Evolutionary conservation across 1,140 invertebrate species (phyloP), one percentile per base, ranked within the genome.

Genomic region (Chironomus striatipennis): DNA sequence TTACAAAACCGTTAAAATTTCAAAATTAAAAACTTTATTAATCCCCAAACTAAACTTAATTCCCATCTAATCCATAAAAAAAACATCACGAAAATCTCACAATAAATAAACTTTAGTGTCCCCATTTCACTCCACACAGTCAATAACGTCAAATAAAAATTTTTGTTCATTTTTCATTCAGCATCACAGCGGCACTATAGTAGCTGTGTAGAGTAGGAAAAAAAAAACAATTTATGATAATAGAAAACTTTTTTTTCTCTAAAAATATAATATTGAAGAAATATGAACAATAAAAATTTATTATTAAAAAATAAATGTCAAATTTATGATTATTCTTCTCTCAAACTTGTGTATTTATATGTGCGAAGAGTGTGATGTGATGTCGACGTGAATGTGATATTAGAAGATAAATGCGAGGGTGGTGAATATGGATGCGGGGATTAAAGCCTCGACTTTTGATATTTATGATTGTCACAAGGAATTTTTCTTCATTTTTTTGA

Each of bases 291-390:
- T 70, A 70, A 70, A 70, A 70, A 70, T 70, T 73, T 73, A 73
- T 73, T 73, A 42, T 42, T 73, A 73, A 73, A 73, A 73, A 73
- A 73, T 73, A 73, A 73, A 73, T 73, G 73, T 73, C 24, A 73
- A 73, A 73, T 73, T 73, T 73, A 43, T 73, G n/a, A 73, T 42
- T 42, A 73, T 43, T 73, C 34, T 5, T 34, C 67, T 72, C 24
- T 72, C 2, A n/a, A 72, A 9, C 21, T 6, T n/a, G 43, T 47
- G 6, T 10, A 43, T 43, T 43, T n/a, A 34, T 34, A 34, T 34
- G 24, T 34, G 24, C 24, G 24, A 34, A 34, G 24, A 34, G 43
- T 47, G 15, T 47, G 43, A 67, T 70, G 65, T 70, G 65, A 70
- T 70, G 65, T 15, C 20, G 18, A 70, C 18, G 20, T 21, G 65